Percentiles rank a stretch among this genome's conserved stretches.
Conservation (phyloP, 2,888 invertebrate genomes). For the Lissonota sp. region DNA sequence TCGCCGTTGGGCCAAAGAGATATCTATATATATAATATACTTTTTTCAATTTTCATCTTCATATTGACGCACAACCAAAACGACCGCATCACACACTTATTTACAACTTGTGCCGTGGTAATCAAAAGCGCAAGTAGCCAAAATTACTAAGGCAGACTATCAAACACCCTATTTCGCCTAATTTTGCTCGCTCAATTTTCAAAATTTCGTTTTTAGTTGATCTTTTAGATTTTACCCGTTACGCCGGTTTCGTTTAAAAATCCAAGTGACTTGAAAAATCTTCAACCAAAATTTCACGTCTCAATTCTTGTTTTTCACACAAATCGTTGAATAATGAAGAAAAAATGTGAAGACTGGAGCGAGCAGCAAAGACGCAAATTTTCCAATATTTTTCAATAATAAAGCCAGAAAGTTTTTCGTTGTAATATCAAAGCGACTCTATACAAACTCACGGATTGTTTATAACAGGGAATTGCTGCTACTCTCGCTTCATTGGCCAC, state of each 20-base stretch:
- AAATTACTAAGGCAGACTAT: slow-evolving; percentile 56
- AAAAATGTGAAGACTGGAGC: slow-evolving; percentile 13
- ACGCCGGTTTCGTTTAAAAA: slow-evolving; percentile 13
- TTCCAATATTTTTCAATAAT: slow-evolving; percentile 20
- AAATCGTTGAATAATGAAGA: not conserved
- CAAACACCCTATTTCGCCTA: slow-evolving; percentile 32
- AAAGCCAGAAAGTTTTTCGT: slow-evolving; percentile 51
- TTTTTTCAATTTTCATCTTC: slow-evolving; percentile 5
- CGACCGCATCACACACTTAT: slow-evolving; percentile 54
- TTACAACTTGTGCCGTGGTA: slow-evolving; percentile 58
- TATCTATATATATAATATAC: not conserved
- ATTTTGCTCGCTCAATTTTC: slow-evolving; percentile 12
- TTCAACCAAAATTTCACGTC: not conserved
- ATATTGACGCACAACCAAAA: slow-evolving; percentile 60
- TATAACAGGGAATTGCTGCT: slow-evolving; percentile 40
- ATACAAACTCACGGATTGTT: slow-evolving; percentile 14
- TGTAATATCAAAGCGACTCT: slow-evolving; percentile 39
- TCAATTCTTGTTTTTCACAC: no score
- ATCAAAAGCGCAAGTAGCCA: slow-evolving; percentile 47
- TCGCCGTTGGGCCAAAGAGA: slow-evolving; percentile 43
- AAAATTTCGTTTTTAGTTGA: no score
- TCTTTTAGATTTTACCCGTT: no score
- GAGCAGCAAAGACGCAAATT: slow-evolving; percentile 35
- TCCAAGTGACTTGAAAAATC: slow-evolving; percentile 32
- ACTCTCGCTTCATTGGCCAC: slow-evolving; percentile 53